Conservation (phyloP, 1,140 invertebrate species). For the Teleopsis dalmanni region DNA sequence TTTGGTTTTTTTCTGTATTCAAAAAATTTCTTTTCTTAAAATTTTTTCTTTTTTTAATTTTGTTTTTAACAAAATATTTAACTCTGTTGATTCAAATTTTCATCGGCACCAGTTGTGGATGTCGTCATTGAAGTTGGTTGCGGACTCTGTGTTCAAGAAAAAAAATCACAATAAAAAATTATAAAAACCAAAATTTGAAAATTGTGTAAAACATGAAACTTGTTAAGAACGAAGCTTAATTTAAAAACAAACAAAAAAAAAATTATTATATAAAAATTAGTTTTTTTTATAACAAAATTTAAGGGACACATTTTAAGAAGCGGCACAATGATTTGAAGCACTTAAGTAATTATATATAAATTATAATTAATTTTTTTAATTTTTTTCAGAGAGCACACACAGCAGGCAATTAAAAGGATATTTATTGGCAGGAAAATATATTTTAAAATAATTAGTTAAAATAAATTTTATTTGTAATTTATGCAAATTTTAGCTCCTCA, state of each 20-base stretch:
- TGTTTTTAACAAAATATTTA: slow-evolving; percentile 21
- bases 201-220: no score
- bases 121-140: slow-evolving; percentile 43
- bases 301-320: no score
- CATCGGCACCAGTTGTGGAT: slow-evolving; percentile 43
- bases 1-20: not conserved
- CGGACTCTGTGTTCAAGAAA: slow-evolving; percentile 41
- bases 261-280: not conserved
- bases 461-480: no score
- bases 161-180: slow-evolving; percentile 12
- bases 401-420: no score
- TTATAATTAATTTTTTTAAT: no score
- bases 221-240: slow-evolving; percentile 1
- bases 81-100: slow-evolving; percentile 45
- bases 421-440: no score
- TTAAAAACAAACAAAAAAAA: slow-evolving; percentile 4
- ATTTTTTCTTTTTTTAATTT: not conserved
- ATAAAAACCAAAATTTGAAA: slow-evolving; percentile 5
- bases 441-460: no score
- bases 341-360: no score
- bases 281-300: no score
- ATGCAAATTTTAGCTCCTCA: no score
- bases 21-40: not conserved
- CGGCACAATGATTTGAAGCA: no score
- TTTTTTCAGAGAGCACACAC: no score